These are phyloP conservation scores for Bombus sylvicola DNA, from an alignment of 1,140 invertebrate genomes.

Conservation along the genomic window DNA sequence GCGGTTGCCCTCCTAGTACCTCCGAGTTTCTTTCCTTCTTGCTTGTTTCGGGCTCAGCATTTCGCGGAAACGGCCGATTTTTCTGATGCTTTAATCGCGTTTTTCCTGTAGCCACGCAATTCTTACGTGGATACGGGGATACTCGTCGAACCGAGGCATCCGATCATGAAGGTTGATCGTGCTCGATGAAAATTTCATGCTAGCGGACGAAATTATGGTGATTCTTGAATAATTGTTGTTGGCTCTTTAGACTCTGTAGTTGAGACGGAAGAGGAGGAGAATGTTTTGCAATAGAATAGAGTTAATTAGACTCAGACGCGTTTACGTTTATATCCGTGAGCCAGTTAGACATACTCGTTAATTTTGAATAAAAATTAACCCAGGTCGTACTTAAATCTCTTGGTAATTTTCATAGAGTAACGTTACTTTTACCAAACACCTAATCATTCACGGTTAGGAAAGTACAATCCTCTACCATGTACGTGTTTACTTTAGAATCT, in stretches of 20 bases:
- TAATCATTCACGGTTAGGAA: neutral
- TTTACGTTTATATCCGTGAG: neutral
- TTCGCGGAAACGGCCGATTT: conserved; percentile 19
- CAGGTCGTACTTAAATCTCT: too few relatives aligned
- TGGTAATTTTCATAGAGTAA: too few relatives aligned
- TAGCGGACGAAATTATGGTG: neutral
- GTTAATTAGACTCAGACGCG: neutral
- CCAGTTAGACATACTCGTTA: neutral
- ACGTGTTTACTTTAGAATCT: neutral
- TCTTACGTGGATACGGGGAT: neutral
- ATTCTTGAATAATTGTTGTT: neutral
- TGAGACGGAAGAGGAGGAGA: neutral
- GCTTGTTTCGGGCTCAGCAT: neutral
- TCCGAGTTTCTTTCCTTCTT: neutral
- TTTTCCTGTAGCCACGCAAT: conserved; percentile 21
- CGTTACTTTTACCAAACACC: neutral
- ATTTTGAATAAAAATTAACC: neutral
- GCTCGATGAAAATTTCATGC: conserved; percentile 13
- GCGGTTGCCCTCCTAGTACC: neutral
- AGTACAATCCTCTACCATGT: too few relatives aligned
- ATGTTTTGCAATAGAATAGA: neutral
- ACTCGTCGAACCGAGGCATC: neutral
- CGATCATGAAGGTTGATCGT: neutral
- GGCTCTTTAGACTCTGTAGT: neutral
- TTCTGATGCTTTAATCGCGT: conserved; percentile 22